Percentiles rank a stretch among this genome's conserved stretches.
These are phyloP conservation scores for Pachyramphus minor DNA, from an alignment of 2,113 vertebrate genomes.

Conservation along the genomic window DNA sequence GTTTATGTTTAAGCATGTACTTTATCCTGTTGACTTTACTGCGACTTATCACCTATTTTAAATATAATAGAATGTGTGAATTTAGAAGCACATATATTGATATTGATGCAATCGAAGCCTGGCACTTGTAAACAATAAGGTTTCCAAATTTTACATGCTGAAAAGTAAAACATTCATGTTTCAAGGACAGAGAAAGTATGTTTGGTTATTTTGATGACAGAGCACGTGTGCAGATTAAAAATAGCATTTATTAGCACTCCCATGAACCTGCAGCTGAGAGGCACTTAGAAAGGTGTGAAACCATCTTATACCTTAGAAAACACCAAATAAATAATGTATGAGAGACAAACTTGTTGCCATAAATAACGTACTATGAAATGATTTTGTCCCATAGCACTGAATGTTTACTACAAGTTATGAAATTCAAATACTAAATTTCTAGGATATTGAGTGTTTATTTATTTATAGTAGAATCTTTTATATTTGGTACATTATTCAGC, in stretches of 20 bases:
- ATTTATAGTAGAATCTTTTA: not conserved
- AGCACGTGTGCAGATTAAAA: conserved; percentile 38
- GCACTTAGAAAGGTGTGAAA: conserved; percentile 21
- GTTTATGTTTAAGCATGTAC: not conserved
- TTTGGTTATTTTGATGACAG: not conserved
- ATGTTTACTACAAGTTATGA: not conserved
- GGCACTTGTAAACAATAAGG: not conserved
- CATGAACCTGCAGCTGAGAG: conserved; percentile 3
- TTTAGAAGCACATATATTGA: not conserved
- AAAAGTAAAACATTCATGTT: not conserved
- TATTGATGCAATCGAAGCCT: not conserved
- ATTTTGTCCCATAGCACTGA: not conserved
- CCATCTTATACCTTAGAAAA: conserved; percentile 4
- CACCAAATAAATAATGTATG: conserved; percentile 14
- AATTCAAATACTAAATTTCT: not conserved
- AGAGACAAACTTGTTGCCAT: not conserved
- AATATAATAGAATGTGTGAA: not conserved
- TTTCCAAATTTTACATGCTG: not conserved
- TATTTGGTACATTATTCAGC: not conserved
- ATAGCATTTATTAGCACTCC: conserved; percentile 29
- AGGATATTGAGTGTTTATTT: not conserved
- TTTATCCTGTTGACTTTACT: not conserved
- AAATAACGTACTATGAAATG: not conserved
- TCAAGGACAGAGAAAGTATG: conserved; percentile 14
- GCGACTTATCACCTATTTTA: not conserved